phyloP scores from a whole-genome alignment of 2,888 invertebrate species.

The Zele albiditarsus region DNA sequence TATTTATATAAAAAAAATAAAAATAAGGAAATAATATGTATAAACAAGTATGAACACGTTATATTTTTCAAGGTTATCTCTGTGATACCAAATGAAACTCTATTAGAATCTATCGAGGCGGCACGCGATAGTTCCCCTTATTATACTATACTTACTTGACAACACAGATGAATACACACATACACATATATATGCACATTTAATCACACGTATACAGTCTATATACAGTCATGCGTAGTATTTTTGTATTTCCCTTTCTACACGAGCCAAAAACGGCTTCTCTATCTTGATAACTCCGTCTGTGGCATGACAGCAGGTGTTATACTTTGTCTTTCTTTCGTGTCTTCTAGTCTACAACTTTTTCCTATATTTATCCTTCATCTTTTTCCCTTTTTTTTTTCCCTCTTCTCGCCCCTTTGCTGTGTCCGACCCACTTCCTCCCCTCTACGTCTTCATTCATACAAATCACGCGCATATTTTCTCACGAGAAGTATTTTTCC shows the following conservation, averaged over 20 bases:
- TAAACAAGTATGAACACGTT: constrained; percentile 17
- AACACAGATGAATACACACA: background rate
- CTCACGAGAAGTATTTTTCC: background rate
- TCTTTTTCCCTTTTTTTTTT: background rate
- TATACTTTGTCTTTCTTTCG: constrained; percentile 14
- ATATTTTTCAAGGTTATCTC: constrained; percentile 27
- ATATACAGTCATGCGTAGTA: constrained; percentile 21
- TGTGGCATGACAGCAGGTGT: constrained; percentile 38
- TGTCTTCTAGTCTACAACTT: constrained; percentile 9
- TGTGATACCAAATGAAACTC: constrained; percentile 15
- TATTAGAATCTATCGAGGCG: constrained; percentile 12
- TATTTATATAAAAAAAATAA: background rate
- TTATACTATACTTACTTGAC: constrained; percentile 2
- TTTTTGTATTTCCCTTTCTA: background rate
- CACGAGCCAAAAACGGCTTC: background rate
- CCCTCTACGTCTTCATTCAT: constrained; percentile 42
- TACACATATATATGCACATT: background rate
- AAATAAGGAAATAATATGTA: background rate
- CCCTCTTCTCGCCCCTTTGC: constrained; percentile 1
- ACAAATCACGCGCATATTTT: constrained; percentile 29
- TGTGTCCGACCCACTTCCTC: constrained; percentile 37
- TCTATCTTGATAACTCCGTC: background rate
- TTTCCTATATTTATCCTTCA: background rate
- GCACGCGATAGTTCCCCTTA: constrained; percentile 30
- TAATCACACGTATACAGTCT: background rate